Evolutionary conservation across 2,888 invertebrate genomes (phyloP).

Genomic region (Agapostemon virescens): DNA sequence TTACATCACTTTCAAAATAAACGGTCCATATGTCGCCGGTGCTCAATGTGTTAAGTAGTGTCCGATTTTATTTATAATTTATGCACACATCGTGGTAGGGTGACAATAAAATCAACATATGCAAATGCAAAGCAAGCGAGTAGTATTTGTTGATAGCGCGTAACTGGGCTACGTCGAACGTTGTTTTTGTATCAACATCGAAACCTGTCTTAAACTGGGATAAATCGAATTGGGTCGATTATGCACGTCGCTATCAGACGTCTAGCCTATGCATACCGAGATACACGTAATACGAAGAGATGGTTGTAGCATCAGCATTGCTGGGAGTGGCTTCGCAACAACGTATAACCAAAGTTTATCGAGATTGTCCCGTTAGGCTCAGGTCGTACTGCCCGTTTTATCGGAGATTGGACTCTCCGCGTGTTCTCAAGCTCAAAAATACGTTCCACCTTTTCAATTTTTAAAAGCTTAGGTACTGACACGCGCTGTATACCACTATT

Average conservation of each 20-base stretch:
- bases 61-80: neutral
- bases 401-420: constrained; percentile 44
- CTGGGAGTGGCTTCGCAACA: constrained; percentile 62
- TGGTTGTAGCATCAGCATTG: constrained; percentile 24
- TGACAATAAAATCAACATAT: neutral
- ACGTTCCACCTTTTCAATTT: constrained; percentile 39
- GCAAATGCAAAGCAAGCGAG: neutral
- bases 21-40: too few species aligned
- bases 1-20: too few species aligned
- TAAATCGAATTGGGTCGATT: constrained; percentile 49
- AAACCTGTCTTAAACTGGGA: constrained; percentile 31
- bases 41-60: neutral
- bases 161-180: neutral
- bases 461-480: constrained; percentile 38
- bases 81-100: neutral
- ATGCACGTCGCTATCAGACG: constrained; percentile 25
- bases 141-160: neutral
- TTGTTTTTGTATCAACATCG: neutral
- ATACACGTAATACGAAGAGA: neutral
- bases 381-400: constrained; percentile 53
- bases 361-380: constrained; percentile 65
- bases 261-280: constrained; percentile 1
- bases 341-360: constrained; percentile 62
- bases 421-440: constrained; percentile 47
- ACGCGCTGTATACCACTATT: constrained; percentile 3